Percentiles rank a stretch among this genome's conserved stretches.
These are phyloP conservation scores for Hypomesus transpacificus DNA, from an alignment of 2,113 vertebrate genomes.

Conservation along the genomic window DNA sequence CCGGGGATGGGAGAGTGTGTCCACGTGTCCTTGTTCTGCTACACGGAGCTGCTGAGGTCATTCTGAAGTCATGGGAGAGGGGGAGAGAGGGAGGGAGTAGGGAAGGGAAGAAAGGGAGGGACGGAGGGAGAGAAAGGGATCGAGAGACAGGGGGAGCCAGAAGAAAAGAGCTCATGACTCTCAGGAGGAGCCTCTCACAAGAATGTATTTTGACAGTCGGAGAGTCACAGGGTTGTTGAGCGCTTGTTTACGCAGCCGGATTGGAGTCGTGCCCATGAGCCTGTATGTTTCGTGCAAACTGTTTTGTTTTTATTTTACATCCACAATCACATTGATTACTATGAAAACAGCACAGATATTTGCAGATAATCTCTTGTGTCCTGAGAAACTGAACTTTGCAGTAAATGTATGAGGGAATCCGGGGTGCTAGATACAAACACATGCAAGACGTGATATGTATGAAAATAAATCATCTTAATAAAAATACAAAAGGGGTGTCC, in stretches of 20 bases:
- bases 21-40: background rate
- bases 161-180: constrained; percentile 38
- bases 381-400: background rate
- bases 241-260: constrained; percentile 37
- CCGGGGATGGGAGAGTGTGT: background rate
- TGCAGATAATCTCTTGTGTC: background rate
- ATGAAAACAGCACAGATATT: background rate
- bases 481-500: no score
- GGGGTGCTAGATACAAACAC: background rate
- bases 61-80: constrained; percentile 40
- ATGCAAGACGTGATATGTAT: no score
- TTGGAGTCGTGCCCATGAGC: constrained; percentile 8
- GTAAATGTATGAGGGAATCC: background rate
- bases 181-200: constrained; percentile 23
- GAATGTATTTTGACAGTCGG: constrained; percentile 42
- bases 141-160: constrained; percentile 14
- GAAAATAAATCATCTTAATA: no score
- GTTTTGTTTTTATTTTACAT: constrained; percentile 13
- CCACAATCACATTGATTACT: constrained; percentile 20
- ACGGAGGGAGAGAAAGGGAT: constrained; percentile 9
- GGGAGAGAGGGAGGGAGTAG: constrained; percentile 10
- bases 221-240: constrained; percentile 40
- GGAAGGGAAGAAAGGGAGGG: background rate
- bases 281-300: background rate
- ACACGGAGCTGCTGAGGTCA: constrained; percentile 24